Evolutionary conservation across 2,888 invertebrate genomes (phyloP).

Genomic region (Torymus tubicola): DNA sequence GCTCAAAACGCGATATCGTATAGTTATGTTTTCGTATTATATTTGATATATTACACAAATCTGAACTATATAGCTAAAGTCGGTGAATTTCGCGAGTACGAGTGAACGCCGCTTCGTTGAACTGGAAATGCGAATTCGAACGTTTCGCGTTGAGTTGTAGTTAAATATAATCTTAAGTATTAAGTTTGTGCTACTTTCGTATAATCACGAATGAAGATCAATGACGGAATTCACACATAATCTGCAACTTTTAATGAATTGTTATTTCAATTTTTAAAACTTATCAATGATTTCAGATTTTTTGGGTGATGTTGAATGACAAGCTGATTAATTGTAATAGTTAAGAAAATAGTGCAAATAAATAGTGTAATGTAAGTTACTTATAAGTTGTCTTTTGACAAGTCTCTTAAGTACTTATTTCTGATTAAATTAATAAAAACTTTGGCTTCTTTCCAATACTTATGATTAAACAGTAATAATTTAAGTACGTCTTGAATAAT

Average conservation of each 20-base stretch:
- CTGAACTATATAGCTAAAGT: not conserved
- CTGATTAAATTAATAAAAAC: not conserved
- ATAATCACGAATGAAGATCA: conserved; percentile 2
- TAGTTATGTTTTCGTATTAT: too few relatives aligned
- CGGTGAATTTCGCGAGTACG: not conserved
- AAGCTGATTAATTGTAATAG: not conserved
- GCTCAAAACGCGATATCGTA: too few relatives aligned
- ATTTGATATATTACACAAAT: too few relatives aligned
- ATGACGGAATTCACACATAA: not conserved
- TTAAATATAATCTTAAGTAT: not conserved
- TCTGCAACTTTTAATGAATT: conserved; percentile 40
- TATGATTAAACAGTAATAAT: not conserved
- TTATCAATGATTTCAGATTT: conserved; percentile 11
- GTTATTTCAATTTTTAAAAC: not conserved
- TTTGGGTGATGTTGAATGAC: too few relatives aligned
- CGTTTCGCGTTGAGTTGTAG: not conserved
- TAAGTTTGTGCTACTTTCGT: conserved; percentile 18
- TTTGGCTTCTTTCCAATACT: not conserved
- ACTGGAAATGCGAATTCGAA: not conserved
- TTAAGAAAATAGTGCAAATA: not conserved
- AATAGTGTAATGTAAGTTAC: conserved; percentile 1
- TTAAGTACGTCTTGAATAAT: not conserved
- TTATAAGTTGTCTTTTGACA: not conserved
- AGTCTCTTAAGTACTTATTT: not conserved
- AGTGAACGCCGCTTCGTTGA: not conserved